Conservation (phyloP, 2,797 vertebrate genomes). For the Enteromius anoplus region DNA sequence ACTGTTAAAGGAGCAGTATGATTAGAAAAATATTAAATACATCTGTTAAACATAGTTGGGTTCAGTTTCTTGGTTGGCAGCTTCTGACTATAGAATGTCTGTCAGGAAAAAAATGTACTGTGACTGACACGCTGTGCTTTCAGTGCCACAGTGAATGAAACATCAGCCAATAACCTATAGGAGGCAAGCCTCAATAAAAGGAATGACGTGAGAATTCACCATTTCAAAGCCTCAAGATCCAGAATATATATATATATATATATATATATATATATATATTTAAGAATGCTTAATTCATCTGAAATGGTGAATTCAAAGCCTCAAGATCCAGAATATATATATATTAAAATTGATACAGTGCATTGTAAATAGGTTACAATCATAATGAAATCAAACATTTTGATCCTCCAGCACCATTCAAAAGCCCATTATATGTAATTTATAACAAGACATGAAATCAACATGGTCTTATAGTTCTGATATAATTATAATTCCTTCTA, state of each 20-base stretch:
- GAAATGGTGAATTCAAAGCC: neutral
- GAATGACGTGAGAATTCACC: neutral
- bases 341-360: neutral
- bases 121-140: constrained; percentile 10
- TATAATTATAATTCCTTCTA: neutral
- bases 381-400: constrained; percentile 24
- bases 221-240: constrained; percentile 13
- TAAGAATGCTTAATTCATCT: no score
- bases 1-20: neutral
- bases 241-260: neutral
- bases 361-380: constrained; percentile 26
- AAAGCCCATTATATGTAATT: neutral
- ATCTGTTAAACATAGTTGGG: neutral
- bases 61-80: constrained; percentile 3
- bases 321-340: constrained; percentile 8
- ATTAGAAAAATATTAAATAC: neutral
- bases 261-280: neutral
- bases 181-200: constrained; percentile 10
- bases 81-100: constrained; percentile 1
- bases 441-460: neutral
- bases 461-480: neutral
- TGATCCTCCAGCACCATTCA: neutral
- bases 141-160: constrained; percentile 5
- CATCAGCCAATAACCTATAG: constrained; percentile 1
- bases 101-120: neutral